Conservation (phyloP, 2,888 invertebrate genomes). For the Odontothrips loti region DNA sequence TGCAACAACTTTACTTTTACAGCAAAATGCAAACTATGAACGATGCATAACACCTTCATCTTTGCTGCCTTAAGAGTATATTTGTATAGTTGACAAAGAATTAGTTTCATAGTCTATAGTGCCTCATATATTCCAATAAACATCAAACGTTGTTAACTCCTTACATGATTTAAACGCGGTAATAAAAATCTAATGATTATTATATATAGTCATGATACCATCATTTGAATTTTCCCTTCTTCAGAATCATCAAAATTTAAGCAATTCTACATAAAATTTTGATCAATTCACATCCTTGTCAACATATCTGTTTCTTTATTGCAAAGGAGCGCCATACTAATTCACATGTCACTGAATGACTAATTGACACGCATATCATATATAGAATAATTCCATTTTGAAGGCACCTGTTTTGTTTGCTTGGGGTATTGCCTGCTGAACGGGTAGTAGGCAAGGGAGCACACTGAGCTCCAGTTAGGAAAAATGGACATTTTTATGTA, state of each 20-base stretch:
- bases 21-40: conserved; percentile 14
- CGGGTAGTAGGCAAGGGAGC: conserved; percentile 21
- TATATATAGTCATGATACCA: conserved; percentile 16
- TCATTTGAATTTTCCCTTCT: conserved; percentile 19
- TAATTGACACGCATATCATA: conserved; percentile 24
- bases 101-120: conserved; percentile 24
- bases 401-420: conserved; percentile 24
- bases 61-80: conserved; percentile 21
- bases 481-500: conserved; percentile 24
- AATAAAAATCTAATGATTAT: conserved; percentile 22
- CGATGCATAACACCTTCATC: conserved; percentile 3
- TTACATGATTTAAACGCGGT: conserved; percentile 19
- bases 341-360: conserved; percentile 24
- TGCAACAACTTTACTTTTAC: conserved; percentile 9
- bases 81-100: conserved; percentile 19
- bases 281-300: conserved; percentile 16
- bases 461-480: conserved; percentile 19
- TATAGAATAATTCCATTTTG: conserved; percentile 19
- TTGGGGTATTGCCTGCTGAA: conserved; percentile 24
- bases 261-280: conserved; percentile 14
- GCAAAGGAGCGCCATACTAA: conserved; percentile 22
- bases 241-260: conserved; percentile 24
- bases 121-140: conserved; percentile 22
- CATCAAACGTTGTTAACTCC: conserved; percentile 24
- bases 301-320: conserved; percentile 19